Conservation (phyloP, 2,888 invertebrate genomes). For the Dicranocentrus wangi region DNA sequence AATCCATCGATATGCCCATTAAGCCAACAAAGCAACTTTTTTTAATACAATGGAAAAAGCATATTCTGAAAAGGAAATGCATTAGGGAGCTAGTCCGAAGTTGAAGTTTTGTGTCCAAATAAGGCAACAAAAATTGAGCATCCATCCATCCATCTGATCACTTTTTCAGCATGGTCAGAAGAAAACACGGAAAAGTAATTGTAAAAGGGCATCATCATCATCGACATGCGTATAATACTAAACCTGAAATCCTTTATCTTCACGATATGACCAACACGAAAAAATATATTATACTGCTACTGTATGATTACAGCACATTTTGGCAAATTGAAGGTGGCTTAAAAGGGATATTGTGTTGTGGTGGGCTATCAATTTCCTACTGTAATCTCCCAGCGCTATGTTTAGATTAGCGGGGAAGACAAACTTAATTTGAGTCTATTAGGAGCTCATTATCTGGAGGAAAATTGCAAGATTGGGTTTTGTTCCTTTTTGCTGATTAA, state of each 20-base stretch:
- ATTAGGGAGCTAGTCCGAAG: background rate
- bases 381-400: background rate
- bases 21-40: constrained; percentile 45
- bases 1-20: constrained; percentile 43
- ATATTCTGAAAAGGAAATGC: background rate
- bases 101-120: constrained; percentile 27
- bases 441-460: constrained; percentile 1
- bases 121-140: constrained; percentile 22
- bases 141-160: too few relatives aligned
- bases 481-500: constrained; percentile 5
- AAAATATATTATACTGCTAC: constrained; percentile 1
- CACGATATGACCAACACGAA: too few relatives aligned
- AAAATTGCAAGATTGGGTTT: constrained; percentile 17
- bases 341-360: background rate
- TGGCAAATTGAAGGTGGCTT: background rate
- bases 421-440: constrained; percentile 12
- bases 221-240: background rate
- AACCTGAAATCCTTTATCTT: too few relatives aligned
- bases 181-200: background rate
- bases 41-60: background rate
- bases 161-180: too few relatives aligned
- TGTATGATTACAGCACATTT: constrained; percentile 9
- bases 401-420: constrained; percentile 6
- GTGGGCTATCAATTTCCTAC: background rate
- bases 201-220: too few relatives aligned